Evolutionary conservation across 2,888 invertebrate genomes (phyloP), one percentile per base, ranked within the genome.

Genomic region (Lycaena phlaeas): DNA sequence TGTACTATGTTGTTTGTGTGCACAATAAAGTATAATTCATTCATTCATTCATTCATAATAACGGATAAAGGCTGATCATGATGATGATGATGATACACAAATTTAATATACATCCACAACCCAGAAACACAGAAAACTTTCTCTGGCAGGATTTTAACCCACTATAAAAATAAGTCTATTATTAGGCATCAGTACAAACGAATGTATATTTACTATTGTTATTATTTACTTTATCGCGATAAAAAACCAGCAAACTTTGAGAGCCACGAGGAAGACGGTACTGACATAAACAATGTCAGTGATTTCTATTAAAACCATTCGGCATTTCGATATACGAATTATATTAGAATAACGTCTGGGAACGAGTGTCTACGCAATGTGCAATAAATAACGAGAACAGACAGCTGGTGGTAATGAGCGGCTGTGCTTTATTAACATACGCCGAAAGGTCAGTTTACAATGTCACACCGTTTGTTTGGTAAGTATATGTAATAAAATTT

Each of bases 251-350:
- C 38, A 61, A 72, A 73, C 50, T 76, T 84, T 82, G 79, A 68
- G 66, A 57, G 62, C 39, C 76, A 25, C 57, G 46, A 38, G 12
- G 41, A 54, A 55, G 57, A 54, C 56, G 65, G 70, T 72, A 78
- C 71, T 68, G 65, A 68, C 73, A 79, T 78, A 81, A 82, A 81
- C 81, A 81, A 81, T 79, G 72, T 79, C 72, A 73, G 67, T 70
- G 77, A 68, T 75, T 81, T 79, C 76, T 76, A 76, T 74, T 79
- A 76, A 73, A 78, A 68, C 61, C 68, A 65, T 71, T 72, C 76
- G 70, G 70, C 67, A 77, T 75, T 74, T 74, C 68, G 67, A 72
- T 72, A 71, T 69, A 75, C 71, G 75, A 74, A 72, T 73, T 57
- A 61, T 62, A 65, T 66, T 73, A 74, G 66, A 77, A 75, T 68